These are phyloP conservation scores for Prietella phreatophila DNA, from an alignment of 2,113 vertebrate species.

Conservation along the genomic window DNA sequence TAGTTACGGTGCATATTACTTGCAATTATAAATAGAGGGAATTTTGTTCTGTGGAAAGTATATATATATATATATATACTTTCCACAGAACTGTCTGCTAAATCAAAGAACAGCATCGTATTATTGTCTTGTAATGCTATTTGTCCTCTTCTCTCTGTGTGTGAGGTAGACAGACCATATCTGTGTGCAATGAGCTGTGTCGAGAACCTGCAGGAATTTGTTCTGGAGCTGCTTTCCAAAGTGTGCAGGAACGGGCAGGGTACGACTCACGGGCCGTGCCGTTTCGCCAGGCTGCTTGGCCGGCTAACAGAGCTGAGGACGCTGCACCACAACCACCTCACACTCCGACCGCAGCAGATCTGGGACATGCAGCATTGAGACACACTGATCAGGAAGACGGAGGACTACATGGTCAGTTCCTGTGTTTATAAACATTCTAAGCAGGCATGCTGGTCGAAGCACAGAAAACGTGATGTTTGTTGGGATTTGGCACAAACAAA, in stretches of 20 bases:
- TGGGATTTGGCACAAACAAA: neutral
- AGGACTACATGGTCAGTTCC: conserved; percentile 19
- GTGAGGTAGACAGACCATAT: conserved; percentile 75
- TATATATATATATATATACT: neutral
- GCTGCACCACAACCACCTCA: conserved; percentile 84
- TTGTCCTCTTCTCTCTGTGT: conserved; percentile 7
- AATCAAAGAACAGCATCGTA: neutral
- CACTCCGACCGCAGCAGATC: conserved; percentile 71
- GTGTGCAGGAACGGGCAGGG: conserved; percentile 77
- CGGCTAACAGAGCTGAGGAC: conserved; percentile 86
- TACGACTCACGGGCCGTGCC: conserved; percentile 75
- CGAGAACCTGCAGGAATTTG: conserved; percentile 86
- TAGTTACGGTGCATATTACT: neutral
- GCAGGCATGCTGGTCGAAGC: neutral
- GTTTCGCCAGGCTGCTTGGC: conserved; percentile 83
- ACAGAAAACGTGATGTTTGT: neutral
- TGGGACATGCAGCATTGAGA: conserved; percentile 54
- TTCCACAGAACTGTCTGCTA: neutral
- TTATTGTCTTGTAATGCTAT: neutral
- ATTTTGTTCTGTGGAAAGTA: no score
- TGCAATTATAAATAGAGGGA: no score
- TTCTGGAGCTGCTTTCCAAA: conserved; percentile 85
- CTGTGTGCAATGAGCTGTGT: conserved; percentile 80
- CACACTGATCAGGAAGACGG: neutral
- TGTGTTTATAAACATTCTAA: conserved; percentile 17